These are phyloP conservation scores for Leptinotarsa undecemlineata DNA, from an alignment of 1,140 invertebrate species.

Conservation along the genomic window DNA sequence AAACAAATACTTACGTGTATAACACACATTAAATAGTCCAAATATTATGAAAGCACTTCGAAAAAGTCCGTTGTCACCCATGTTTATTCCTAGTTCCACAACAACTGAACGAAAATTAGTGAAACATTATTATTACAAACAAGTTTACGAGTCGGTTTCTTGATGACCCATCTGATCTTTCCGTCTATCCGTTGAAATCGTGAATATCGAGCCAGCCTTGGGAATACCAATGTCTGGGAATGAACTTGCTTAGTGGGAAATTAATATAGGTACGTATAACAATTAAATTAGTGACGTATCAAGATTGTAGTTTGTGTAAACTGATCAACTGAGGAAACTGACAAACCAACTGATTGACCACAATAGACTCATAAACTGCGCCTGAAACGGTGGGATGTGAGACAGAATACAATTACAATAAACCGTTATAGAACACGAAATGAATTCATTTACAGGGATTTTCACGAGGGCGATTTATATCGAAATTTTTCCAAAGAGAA, in stretches of 20 bases:
- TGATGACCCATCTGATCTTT: conserved; percentile 36
- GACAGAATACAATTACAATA: too few relatives aligned
- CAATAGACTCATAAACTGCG: too few relatives aligned
- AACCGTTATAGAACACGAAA: too few relatives aligned
- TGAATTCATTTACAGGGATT: too few relatives aligned
- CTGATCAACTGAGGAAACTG: not conserved
- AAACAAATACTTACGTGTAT: conserved; percentile 6
- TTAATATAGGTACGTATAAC: not conserved
- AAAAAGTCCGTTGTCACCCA: not conserved
- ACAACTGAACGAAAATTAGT: not conserved
- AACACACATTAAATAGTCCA: conserved; percentile 6
- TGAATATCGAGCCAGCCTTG: conserved; percentile 37
- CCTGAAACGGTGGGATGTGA: too few relatives aligned
- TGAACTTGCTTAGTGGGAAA: conserved; percentile 14
- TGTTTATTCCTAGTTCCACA: not conserved
- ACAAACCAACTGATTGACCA: too few relatives aligned
- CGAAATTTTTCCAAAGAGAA: too few relatives aligned
- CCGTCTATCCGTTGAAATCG: conserved; percentile 14
- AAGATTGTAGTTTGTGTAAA: not conserved
- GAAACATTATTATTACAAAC: conserved; percentile 10
- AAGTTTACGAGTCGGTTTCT: conserved; percentile 14
- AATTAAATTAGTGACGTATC: not conserved
- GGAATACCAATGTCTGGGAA: conserved; percentile 28
- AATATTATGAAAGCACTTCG: not conserved
- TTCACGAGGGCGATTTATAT: too few relatives aligned